Evolutionary conservation across 1,140 invertebrate species (phyloP).

Genomic region (Mactra quadrangularis): DNA sequence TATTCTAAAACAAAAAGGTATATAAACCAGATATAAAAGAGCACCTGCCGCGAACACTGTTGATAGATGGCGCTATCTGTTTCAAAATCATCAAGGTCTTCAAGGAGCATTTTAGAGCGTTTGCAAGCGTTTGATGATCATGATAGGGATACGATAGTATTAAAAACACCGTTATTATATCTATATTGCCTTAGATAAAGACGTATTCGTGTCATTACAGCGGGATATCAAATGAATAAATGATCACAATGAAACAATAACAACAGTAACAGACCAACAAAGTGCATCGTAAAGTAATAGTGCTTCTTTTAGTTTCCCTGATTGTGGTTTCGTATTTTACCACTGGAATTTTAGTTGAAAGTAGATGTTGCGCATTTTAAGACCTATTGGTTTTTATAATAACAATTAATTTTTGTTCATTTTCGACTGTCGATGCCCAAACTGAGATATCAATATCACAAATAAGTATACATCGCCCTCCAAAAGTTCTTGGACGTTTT

Average conservation of each 20-base stretch:
- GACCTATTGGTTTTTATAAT: too few species aligned
- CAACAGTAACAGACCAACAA: background rate
- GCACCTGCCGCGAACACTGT: conserved; percentile 32
- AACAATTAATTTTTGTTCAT: too few species aligned
- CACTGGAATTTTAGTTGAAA: too few species aligned
- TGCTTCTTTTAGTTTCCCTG: too few species aligned
- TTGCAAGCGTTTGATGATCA: conserved; percentile 55
- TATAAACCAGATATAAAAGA: background rate
- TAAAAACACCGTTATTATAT: conserved; percentile 47
- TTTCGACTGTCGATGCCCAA: too few species aligned
- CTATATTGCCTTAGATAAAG: conserved; percentile 52
- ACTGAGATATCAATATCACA: too few species aligned
- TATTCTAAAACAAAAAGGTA: too few species aligned
- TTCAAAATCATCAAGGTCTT: conserved; percentile 52
- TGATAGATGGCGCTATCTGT: conserved; percentile 59
- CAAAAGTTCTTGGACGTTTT: too few species aligned
- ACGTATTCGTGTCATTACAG: conserved; percentile 44
- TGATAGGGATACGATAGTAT: conserved; percentile 51
- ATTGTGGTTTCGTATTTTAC: too few species aligned
- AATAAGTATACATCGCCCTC: too few species aligned
- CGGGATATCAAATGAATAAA: conserved; percentile 18
- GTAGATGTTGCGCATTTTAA: too few species aligned
- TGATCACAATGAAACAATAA: background rate
- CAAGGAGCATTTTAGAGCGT: conserved; percentile 58
- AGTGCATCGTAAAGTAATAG: too few species aligned